phyloP scores from a whole-genome alignment of 2,113 vertebrate species.

The Epinephelus lanceolatus region DNA sequence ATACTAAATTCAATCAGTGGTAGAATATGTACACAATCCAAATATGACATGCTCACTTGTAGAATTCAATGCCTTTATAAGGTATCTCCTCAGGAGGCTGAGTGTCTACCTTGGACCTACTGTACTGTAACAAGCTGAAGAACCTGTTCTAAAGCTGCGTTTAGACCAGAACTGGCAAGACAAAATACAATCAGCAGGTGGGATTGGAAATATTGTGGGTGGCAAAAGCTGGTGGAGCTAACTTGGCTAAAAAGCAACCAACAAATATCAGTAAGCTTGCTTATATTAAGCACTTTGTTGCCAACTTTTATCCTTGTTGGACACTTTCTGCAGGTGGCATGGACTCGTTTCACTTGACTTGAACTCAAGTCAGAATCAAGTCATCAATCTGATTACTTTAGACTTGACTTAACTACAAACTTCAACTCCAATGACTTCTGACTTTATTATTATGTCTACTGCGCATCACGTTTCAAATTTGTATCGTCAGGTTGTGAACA shows the following conservation, averaged over 20 bases:
- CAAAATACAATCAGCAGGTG: constrained; percentile 21
- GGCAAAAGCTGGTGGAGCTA: constrained; percentile 11
- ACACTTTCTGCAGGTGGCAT: not conserved
- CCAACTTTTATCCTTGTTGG: not conserved
- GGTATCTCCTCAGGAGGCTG: too few species aligned
- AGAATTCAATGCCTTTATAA: not conserved
- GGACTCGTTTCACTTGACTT: not conserved
- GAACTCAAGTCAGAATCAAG: not conserved
- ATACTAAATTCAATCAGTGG: not conserved
- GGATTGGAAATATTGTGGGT: constrained; percentile 42
- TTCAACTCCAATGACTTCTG: too few species aligned
- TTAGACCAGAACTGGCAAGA: constrained; percentile 29
- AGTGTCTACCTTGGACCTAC: not conserved
- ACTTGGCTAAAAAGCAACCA: constrained; percentile 9
- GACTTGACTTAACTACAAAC: too few species aligned
- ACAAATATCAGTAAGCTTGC: not conserved
- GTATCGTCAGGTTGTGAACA: too few species aligned
- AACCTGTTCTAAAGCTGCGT: not conserved
- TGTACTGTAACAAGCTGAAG: constrained; percentile 7
- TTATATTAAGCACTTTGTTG: not conserved
- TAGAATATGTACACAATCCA: not conserved
- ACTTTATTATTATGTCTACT: too few species aligned
- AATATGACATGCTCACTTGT: not conserved
- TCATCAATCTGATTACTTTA: too few species aligned
- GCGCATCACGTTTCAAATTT: too few species aligned